Base-by-base conservation (phyloP, 2,797 vertebrate genomes). In the Diglossa cyanea region DNA sequence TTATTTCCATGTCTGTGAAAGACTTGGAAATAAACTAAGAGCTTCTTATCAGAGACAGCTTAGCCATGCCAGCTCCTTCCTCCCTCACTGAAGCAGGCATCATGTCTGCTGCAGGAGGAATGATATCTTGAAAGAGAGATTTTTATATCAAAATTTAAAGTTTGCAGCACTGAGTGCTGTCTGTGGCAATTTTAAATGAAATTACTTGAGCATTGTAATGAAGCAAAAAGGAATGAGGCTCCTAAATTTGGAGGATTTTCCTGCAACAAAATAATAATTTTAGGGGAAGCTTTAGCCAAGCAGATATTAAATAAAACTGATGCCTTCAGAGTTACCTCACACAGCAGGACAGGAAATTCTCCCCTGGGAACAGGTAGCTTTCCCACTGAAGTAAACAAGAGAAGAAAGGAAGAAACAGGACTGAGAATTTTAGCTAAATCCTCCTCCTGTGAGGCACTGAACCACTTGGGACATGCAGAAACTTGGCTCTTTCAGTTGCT, bases 1-100 rank as follows among this genome's bases (percentile, higher is more conserved):
- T 93, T 45, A 62, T 91, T 95, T 93, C 68, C 30, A 93, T 82
- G 50, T 44, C 77, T 92, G 31, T 90, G 40, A 73, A 94, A 35
- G 35, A 35, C 35, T 35, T 35, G 35, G 35, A 35, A 35, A 35
- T 35, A 35, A 35, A 79, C 68, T 63, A 7, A 75, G 51, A 93
- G 33, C 82, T 82, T 62, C 23, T 88, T 83, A 74, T 42, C 66
- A 81, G 73, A 81, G 90, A 18, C 44, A 61, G 72, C 61, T 91
- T 77, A 71, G 58, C 92, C 93, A 90, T 82, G 71, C 53, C 57
- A 61, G 23, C 78, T 91, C 65, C 61, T 77, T 11, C 72, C 68
- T 88, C 51, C 61, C 20, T 11, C 25, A 25, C 37, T 66, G 65
- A 53, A 74, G 83, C 18, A 85, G 74, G 71, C 90, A 79, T 35